Percentiles rank a stretch among this genome's conserved stretches.
Conservation (phyloP, 2,113 vertebrate species). For the Rhea pennata region DNA sequence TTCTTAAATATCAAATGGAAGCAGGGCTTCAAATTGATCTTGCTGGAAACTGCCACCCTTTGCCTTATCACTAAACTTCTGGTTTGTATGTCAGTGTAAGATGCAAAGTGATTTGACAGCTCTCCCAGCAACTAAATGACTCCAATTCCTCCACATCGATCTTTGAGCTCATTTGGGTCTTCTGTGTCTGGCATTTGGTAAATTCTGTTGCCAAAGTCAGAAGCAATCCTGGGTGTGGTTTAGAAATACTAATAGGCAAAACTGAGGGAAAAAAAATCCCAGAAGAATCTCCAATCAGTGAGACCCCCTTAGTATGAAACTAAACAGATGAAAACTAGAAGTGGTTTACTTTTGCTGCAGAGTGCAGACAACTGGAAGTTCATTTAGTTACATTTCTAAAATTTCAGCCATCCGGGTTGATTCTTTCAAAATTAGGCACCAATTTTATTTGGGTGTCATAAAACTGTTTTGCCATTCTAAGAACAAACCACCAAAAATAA, state of each 20-base stretch:
- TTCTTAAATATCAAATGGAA: not conserved
- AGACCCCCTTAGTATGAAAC: not conserved
- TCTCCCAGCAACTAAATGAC: not conserved
- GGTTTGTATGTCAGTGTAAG: not conserved
- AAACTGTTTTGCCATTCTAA: not conserved
- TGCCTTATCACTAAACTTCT: conserved; percentile 14
- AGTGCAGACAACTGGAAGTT: not conserved
- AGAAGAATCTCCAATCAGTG: not conserved
- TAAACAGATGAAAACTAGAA: not conserved
- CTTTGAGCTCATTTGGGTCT: conserved; percentile 10
- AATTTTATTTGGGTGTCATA: not conserved
- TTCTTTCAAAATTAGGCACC: not conserved
- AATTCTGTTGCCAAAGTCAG: not conserved
- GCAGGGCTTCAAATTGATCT: not conserved
- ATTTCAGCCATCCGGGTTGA: not conserved
- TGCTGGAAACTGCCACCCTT: not conserved
- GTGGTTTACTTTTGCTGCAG: not conserved
- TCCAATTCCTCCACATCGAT: not conserved
- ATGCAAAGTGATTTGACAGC: not conserved
- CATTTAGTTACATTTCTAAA: not conserved
- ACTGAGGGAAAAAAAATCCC: not conserved
- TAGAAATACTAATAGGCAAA: conserved; percentile 14
- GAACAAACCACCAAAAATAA: not conserved
- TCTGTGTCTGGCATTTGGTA: not conserved
- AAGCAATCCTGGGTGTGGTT: not conserved